phyloP scores from a whole-genome alignment of 2,797 vertebrate species.

The Sparidentex hasta region DNA sequence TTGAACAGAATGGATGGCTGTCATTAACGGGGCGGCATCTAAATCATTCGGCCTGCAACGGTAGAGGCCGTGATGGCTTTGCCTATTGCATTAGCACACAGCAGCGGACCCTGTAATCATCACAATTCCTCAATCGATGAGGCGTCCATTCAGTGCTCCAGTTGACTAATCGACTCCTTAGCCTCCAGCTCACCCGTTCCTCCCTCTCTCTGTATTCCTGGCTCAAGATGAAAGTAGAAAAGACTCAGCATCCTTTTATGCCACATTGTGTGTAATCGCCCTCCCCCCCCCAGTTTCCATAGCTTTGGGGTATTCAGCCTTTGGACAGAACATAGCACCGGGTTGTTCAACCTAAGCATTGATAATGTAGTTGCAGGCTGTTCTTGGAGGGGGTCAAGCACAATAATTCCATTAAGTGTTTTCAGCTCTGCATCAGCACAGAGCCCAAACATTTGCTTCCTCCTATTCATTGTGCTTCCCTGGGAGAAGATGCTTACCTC shows the following conservation, averaged over 20 bases:
- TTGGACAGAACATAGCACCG: constrained; percentile 37
- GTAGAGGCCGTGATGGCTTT: constrained; percentile 34
- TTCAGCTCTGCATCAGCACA: constrained; percentile 46
- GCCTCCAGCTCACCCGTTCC: constrained; percentile 39
- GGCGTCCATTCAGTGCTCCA: constrained; percentile 58
- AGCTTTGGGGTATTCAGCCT: constrained; percentile 51
- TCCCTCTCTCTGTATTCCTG: constrained; percentile 24
- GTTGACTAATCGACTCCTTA: constrained; percentile 68
- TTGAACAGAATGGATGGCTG: constrained; percentile 57
- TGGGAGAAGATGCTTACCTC: constrained; percentile 55
- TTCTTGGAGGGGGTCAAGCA: constrained; percentile 47
- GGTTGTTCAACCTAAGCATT: constrained; percentile 54
- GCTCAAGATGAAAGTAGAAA: constrained; percentile 58
- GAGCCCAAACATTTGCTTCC: constrained; percentile 45
- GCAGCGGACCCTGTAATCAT: constrained; percentile 65
- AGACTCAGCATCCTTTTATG: constrained; percentile 29
- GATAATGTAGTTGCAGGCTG: constrained; percentile 54
- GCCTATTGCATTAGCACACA: constrained; percentile 63
- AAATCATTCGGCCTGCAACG: constrained; percentile 60
- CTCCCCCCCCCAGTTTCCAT: constrained; percentile 34
- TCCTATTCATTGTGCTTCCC: constrained; percentile 38
- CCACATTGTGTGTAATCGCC: constrained; percentile 45
- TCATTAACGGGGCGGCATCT: constrained; percentile 49
- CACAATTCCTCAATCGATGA: constrained; percentile 71
- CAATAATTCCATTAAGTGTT: constrained; percentile 65